Evolutionary conservation across 1,140 invertebrate species (phyloP).

Genomic region (Drosophila fuyamai): DNA sequence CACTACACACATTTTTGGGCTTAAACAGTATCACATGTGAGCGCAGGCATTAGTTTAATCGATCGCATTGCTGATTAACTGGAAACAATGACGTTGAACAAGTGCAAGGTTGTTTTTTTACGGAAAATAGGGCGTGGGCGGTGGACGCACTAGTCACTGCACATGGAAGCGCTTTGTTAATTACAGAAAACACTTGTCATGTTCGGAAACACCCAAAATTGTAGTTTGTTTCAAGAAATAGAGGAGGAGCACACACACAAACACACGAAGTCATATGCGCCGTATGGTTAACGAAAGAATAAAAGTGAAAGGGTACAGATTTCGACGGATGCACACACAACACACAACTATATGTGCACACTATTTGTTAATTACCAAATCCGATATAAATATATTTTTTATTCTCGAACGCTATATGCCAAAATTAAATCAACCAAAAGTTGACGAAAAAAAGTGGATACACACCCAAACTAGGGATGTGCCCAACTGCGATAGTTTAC

Average conservation of each 20-base stretch:
- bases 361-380: constrained; percentile 61
- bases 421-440: constrained; percentile 32
- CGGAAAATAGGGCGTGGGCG: background rate
- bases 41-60: constrained; percentile 32
- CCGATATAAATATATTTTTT: constrained; percentile 24
- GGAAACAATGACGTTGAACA: constrained; percentile 38
- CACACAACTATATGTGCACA: constrained; percentile 38
- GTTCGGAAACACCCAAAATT: constrained; percentile 31
- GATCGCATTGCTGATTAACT: constrained; percentile 49
- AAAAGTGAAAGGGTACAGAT: constrained; percentile 6
- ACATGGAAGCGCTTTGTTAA: background rate
- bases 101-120: constrained; percentile 29
- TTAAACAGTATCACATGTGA: constrained; percentile 4
- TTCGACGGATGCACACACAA: constrained; percentile 64
- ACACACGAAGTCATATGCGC: constrained; percentile 14
- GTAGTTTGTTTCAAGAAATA: constrained; percentile 20
- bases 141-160: background rate
- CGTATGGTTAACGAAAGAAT: background rate
- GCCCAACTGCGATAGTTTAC: constrained; percentile 8
- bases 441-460: constrained; percentile 66
- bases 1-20: constrained; percentile 18
- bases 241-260: constrained; percentile 15
- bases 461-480: constrained; percentile 72
- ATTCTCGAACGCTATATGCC: constrained; percentile 29
- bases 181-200: constrained; percentile 4